phyloP scores from a whole-genome alignment of 1,140 invertebrate species.

The Brachionus sp. region DNA sequence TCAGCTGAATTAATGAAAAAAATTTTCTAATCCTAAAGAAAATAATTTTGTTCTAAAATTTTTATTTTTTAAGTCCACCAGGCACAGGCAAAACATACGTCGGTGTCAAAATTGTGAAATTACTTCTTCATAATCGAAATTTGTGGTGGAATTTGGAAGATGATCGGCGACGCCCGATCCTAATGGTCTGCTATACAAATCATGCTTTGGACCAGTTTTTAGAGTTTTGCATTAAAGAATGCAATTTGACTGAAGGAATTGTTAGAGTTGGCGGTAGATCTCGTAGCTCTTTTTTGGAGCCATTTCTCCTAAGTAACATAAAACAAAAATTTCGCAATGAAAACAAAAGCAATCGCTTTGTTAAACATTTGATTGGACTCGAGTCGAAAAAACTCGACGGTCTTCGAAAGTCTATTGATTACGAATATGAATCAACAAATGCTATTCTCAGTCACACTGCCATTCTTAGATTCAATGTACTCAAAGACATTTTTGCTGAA shows the following conservation, averaged over 20 bases:
- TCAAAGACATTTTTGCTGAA: neutral
- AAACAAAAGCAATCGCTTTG: neutral
- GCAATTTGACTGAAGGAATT: slow-evolving; percentile 56
- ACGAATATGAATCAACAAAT: slow-evolving; percentile 1
- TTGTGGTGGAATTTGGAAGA: slow-evolving; percentile 48
- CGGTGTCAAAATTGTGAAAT: slow-evolving; percentile 56
- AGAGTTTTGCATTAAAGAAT: slow-evolving; percentile 61
- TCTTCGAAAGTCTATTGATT: slow-evolving; percentile 12
- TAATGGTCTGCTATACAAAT: slow-evolving; percentile 79
- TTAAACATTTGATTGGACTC: neutral
- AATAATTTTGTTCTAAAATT: too few relatives aligned
- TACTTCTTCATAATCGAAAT: slow-evolving; percentile 53
- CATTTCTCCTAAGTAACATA: slow-evolving; percentile 46
- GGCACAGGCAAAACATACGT: slow-evolving; percentile 58
- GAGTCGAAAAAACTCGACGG: neutral
- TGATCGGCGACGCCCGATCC: slow-evolving; percentile 62
- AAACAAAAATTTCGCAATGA: neutral
- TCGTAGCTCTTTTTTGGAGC: slow-evolving; percentile 60
- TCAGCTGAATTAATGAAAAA: too few relatives aligned
- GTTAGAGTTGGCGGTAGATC: slow-evolving; percentile 72
- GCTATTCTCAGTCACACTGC: neutral
- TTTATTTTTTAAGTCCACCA: slow-evolving; percentile 48
- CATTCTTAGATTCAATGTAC: neutral
- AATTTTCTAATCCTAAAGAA: too few relatives aligned
- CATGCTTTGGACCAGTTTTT: slow-evolving; percentile 84